Evolutionary conservation across 2,797 vertebrate genomes (phyloP).

Genomic region (Selene dorsalis): DNA sequence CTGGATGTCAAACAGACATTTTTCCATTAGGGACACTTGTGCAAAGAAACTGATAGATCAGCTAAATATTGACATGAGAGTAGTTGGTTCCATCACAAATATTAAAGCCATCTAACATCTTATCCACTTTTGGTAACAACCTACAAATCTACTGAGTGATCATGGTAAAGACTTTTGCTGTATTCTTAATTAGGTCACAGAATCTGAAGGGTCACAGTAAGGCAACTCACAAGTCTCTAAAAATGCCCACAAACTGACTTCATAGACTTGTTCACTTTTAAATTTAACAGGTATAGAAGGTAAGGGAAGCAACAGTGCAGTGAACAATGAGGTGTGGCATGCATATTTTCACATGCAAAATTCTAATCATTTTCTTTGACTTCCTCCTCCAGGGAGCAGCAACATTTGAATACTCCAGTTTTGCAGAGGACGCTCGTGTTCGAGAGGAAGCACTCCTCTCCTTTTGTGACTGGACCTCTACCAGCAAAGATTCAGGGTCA

Average conservation of each 20-base stretch:
- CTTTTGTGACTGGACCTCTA: constrained; percentile 87
- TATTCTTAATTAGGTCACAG: background rate
- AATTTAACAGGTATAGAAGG: background rate
- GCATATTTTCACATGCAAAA: background rate
- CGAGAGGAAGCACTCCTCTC: constrained; percentile 81
- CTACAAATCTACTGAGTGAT: background rate
- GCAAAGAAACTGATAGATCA: background rate
- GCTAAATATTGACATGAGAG: background rate
- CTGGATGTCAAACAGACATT: background rate
- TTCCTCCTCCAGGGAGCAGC: constrained; percentile 90
- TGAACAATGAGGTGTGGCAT: background rate
- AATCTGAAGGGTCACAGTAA: background rate
- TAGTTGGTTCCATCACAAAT: background rate
- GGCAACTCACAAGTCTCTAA: background rate
- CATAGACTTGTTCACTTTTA: background rate
- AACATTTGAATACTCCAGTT: constrained; percentile 92
- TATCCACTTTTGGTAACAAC: background rate
- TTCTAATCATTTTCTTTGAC: constrained; percentile 13
- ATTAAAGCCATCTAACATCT: background rate
- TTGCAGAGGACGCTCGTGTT: constrained; percentile 82
- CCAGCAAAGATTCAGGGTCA: constrained; percentile 82
- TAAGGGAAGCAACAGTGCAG: background rate
- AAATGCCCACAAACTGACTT: background rate
- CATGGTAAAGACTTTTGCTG: background rate
- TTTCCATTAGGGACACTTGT: background rate